A percentile compares a stretch with the other conserved stretches of the same genome.
Evolutionary conservation across 35 echinoderm and acorn worm genomes (phyloP).

Genomic region (Eucidaris tribuloides): DNA sequence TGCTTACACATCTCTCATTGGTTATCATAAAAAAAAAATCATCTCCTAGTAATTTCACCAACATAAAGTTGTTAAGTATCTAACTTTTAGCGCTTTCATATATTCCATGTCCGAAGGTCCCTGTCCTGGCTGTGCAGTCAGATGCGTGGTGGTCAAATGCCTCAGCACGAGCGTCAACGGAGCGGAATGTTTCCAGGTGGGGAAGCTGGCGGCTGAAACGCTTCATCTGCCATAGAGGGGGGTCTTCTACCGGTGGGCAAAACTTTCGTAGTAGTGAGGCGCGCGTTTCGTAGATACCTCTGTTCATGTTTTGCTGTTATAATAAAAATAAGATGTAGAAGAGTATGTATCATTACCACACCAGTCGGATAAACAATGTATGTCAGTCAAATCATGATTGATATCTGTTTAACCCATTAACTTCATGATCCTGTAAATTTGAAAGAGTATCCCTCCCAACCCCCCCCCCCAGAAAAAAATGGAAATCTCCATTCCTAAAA

Average conservation of each 20-base stretch:
- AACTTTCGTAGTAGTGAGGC: slow-evolving; percentile 86
- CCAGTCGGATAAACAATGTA: no score
- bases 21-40: background rate
- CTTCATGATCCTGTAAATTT: no score
- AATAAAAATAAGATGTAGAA: background rate
- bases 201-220: slow-evolving; percentile 66
- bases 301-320: slow-evolving; percentile 77
- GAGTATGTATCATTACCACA: no score
- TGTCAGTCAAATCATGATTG: no score
- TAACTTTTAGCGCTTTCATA: slow-evolving; percentile 94
- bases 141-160: slow-evolving; percentile 80
- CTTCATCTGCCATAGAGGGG: slow-evolving; percentile 96
- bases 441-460: no score
- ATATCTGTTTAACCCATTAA: no score
- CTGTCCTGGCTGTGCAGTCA: slow-evolving; percentile 91
- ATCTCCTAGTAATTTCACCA: background rate
- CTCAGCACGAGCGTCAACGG: slow-evolving; percentile 33
- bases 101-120: slow-evolving; percentile 94
- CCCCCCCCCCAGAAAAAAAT: no score
- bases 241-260: slow-evolving; percentile 84
- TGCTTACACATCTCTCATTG: background rate
- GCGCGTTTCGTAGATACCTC: slow-evolving; percentile 97
- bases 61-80: background rate
- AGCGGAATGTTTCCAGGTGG: slow-evolving; percentile 94
- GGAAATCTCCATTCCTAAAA: no score